Percentiles rank a stretch among this genome's conserved stretches.
Conservation (phyloP, 2,113 vertebrate species). For the Leiothrix lutea region DNA sequence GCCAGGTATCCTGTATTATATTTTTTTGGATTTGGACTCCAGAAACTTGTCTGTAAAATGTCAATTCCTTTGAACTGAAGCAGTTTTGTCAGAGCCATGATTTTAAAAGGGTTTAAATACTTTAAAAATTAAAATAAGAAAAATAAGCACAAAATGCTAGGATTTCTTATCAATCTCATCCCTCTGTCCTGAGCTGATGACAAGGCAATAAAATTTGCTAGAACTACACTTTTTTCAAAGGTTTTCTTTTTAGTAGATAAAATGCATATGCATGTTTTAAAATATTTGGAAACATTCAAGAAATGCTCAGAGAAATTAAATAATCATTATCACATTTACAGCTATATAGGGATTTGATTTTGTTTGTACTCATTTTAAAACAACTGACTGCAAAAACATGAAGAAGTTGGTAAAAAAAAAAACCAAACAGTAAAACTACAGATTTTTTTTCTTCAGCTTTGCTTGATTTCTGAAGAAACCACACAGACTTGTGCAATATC, state of each 20-base stretch:
- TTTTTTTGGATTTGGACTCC: background rate
- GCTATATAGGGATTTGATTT: background rate
- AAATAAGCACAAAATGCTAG: background rate
- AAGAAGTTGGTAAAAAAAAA: slow-evolving; percentile 66
- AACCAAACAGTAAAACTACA: background rate
- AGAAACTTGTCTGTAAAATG: background rate
- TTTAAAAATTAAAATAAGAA: background rate
- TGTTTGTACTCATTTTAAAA: slow-evolving; percentile 1
- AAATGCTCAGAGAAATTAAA: slow-evolving; percentile 53
- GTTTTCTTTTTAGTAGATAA: slow-evolving; percentile 38
- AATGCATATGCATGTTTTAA: slow-evolving; percentile 8
- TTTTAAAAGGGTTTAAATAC: background rate
- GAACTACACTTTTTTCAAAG: background rate
- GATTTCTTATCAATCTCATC: background rate
- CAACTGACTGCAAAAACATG: background rate
- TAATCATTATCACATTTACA: background rate
- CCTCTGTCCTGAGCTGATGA: background rate
- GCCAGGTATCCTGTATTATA: accelerated
- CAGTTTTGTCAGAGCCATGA: background rate
- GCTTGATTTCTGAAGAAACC: slow-evolving; percentile 83
- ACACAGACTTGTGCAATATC: slow-evolving; percentile 98
- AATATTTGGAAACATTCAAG: slow-evolving; percentile 16
- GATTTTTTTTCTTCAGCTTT: slow-evolving; percentile 69
- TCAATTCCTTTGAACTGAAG: background rate
- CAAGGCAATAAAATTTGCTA: background rate